Base-by-base conservation (phyloP, 37 sponge, comb jelly and placozoan species). In the Mnemiopsis leidyi region DNA sequence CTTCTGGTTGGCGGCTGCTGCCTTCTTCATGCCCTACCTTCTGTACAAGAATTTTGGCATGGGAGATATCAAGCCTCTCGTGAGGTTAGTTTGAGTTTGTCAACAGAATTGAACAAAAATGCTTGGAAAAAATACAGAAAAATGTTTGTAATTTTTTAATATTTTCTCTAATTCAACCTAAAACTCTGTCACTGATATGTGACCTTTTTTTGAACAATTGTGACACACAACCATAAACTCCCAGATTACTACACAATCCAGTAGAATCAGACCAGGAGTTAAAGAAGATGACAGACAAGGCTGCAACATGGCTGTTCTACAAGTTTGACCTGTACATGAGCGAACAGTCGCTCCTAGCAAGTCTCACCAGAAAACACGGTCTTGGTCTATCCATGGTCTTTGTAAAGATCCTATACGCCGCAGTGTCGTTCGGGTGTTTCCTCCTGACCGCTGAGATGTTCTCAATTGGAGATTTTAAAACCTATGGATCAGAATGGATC, bases 41-140 rank as follows among this genome's bases (percentile, higher is more conserved):
- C 76, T 73, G 76, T 73, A 73, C 28, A 73, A 73, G 28, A 73
- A 73, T 28, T 73, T 73, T 21, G 76, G 76, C 16, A 73, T 73
- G 76, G 76, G 76, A n/a, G 76, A 73, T 73, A 73, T 73, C 76
- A 73, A 73, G 24, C 76, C 76, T 73, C 76, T 73, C 7, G 76
- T 73, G 24, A 73, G 76, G 76, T 73, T 7, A 5, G 28, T 73
- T 16, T 26, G n/a, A n/a, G n/a, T n/a, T n/a, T n/a, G n/a, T n/a
- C n/a, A n/a, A n/a, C n/a, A n/a, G n/a, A n/a, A n/a, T n/a, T n/a
- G n/a, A n/a, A n/a, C n/a, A n/a, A n/a, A n/a, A n/a, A n/a, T n/a
- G n/a, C n/a, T n/a, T n/a, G n/a, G n/a, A n/a, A n/a, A n/a, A n/a
- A n/a, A n/a, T n/a, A n/a, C n/a, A n/a, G n/a, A n/a, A n/a, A n/a